A percentile compares a stretch with the other conserved stretches of the same genome.
These are phyloP conservation scores for Silurus meridionalis DNA, from an alignment of 2,113 vertebrate genomes.

Conservation along the genomic window DNA sequence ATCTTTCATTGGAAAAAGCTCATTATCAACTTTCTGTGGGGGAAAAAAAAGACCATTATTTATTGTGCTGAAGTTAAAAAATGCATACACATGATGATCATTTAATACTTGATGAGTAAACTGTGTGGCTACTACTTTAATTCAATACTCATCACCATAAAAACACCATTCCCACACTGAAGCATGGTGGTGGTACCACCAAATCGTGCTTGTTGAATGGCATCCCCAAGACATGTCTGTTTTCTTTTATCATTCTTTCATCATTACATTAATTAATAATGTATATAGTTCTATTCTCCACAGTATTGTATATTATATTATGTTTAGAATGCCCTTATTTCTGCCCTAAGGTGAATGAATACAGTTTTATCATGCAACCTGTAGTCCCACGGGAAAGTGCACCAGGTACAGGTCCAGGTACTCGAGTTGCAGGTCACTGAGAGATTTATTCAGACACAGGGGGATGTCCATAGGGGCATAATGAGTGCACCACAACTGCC, in stretches of 20 bases:
- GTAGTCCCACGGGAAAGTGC: conserved; percentile 73
- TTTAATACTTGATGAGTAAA: not conserved
- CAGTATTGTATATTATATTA: not conserved
- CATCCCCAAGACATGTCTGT: not conserved
- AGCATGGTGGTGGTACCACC: not conserved
- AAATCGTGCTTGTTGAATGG: not conserved
- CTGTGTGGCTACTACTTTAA: not conserved
- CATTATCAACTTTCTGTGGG: conserved; percentile 70
- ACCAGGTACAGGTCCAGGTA: conserved; percentile 77
- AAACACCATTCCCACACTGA: not conserved
- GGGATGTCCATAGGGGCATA: conserved; percentile 69
- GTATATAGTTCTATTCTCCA: not conserved
- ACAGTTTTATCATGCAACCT: conserved; percentile 59
- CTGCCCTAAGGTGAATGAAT: not conserved
- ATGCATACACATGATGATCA: not conserved
- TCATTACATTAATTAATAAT: not conserved
- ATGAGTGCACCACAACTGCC: conserved; percentile 69
- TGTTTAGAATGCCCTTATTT: not conserved
- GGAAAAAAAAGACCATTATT: conserved; percentile 5
- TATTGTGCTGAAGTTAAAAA: not conserved
- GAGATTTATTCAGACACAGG: conserved; percentile 66
- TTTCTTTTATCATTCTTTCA: not conserved
- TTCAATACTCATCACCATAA: not conserved
- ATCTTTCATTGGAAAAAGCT: conserved; percentile 69
- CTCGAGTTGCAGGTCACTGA: conserved; percentile 70